A percentile compares a stretch with the other conserved stretches of the same genome.
phyloP scores from a whole-genome alignment of 2,113 vertebrate genomes.

The Dromas ardeola region DNA sequence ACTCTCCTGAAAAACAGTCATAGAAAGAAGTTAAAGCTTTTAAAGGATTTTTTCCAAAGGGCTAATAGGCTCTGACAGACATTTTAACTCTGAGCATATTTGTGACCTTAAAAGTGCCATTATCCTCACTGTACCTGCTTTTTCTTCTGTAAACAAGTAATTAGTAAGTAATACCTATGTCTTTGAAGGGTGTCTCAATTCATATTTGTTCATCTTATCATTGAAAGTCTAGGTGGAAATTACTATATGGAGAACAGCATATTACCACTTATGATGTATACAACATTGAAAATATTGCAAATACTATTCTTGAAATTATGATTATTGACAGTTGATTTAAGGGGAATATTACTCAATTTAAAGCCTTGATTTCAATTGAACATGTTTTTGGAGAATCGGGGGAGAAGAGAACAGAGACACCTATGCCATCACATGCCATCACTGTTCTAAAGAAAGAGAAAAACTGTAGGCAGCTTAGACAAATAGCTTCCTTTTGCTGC shows the following conservation, averaged over 20 bases:
- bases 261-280: not conserved
- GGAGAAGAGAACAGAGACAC: not conserved
- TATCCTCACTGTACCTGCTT: not conserved
- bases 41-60: not conserved
- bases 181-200: not conserved
- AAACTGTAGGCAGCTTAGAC: not conserved
- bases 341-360: not conserved
- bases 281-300: not conserved
- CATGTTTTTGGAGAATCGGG: accelerated
- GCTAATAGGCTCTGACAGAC: not conserved
- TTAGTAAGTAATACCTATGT: not conserved
- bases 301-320: not conserved
- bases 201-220: not conserved
- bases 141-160: not conserved
- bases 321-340: not conserved
- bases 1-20: not conserved
- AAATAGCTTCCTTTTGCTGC: not conserved
- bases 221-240: not conserved
- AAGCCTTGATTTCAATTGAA: not conserved
- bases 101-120: not conserved
- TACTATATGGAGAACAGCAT: not conserved
- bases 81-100: not conserved
- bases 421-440: not conserved
- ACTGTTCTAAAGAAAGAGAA: not conserved
- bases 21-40: not conserved